Conservation (phyloP, 2,113 vertebrate species). For the Gulo gulo region DNA sequence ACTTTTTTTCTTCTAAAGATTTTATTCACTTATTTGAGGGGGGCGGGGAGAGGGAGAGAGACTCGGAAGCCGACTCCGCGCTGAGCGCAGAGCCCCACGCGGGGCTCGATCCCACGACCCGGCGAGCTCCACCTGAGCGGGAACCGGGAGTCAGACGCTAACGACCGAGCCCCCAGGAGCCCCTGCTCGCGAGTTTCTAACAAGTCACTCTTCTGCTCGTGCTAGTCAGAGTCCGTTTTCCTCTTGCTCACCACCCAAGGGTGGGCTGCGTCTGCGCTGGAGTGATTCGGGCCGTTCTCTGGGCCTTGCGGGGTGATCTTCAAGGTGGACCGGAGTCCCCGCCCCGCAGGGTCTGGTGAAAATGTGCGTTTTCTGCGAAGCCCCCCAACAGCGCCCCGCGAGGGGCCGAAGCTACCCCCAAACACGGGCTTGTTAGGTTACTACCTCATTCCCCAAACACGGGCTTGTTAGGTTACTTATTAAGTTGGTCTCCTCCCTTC, state of each 20-base stretch:
- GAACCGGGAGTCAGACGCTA: neutral
- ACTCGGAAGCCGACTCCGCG: neutral
- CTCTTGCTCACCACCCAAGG: neutral
- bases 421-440: fast-evolving
- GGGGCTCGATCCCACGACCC: neutral
- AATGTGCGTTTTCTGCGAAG: fast-evolving
- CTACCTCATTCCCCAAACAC: fast-evolving
- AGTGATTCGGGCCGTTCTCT: neutral
- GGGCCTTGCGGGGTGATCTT: fast-evolving
- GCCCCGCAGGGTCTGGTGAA: neutral
- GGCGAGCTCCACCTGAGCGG: neutral
- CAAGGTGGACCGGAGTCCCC: too few relatives aligned
- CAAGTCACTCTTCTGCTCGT: fast-evolving
- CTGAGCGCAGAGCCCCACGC: neutral
- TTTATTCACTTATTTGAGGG: neutral
- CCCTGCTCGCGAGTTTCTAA: neutral
- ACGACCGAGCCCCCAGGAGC: neutral
- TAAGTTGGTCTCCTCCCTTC: neutral
- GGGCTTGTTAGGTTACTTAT: fast-evolving
- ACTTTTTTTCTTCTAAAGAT: neutral
- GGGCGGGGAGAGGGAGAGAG: neutral
- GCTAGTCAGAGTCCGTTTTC: neutral
- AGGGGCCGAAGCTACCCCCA: fast-evolving
- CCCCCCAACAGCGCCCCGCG: fast-evolving
- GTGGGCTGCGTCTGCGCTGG: fast-evolving